phyloP scores from a whole-genome alignment of 2,113 vertebrate genomes.

The Engystomops pustulosus region DNA sequence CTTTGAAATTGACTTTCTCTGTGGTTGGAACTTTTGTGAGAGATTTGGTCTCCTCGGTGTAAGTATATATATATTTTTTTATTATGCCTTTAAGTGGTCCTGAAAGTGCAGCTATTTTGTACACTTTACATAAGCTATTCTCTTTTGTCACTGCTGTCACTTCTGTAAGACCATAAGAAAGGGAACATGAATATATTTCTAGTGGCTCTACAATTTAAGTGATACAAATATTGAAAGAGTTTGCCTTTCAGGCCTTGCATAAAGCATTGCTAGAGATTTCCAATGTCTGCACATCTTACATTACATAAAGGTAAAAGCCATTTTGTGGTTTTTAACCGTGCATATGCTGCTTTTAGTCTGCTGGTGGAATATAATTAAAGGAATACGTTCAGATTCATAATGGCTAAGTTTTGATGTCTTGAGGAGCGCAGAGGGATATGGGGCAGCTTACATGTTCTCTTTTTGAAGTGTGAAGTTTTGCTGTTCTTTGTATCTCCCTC shows the following conservation, averaged over 20 bases:
- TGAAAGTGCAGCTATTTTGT: neutral
- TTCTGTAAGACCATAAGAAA: neutral
- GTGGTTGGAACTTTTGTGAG: slow-evolving; percentile 94
- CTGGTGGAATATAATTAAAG: neutral
- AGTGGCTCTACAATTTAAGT: neutral
- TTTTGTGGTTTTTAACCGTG: neutral
- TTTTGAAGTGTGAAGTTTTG: slow-evolving; percentile 31
- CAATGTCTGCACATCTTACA: neutral
- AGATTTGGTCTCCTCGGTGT: slow-evolving; percentile 94
- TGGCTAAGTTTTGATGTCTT: neutral
- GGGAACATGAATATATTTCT: neutral
- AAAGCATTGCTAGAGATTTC: neutral
- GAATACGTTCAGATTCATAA: neutral
- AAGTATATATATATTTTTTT: slow-evolving; percentile 70
- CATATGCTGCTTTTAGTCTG: slow-evolving; percentile 10
- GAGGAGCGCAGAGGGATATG: neutral
- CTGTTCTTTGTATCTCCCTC: slow-evolving; percentile 48
- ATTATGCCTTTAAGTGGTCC: neutral
- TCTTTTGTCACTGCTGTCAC: neutral
- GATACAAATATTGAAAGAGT: neutral
- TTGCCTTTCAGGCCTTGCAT: neutral
- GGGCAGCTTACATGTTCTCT: neutral
- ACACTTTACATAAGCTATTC: neutral
- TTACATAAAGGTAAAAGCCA: neutral
- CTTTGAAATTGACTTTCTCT: slow-evolving; percentile 97